Percentiles rank a stretch among this genome's conserved stretches.
These are phyloP conservation scores for Hemibagrus guttatus DNA, from an alignment of 2,797 vertebrate species.

Conservation along the genomic window DNA sequence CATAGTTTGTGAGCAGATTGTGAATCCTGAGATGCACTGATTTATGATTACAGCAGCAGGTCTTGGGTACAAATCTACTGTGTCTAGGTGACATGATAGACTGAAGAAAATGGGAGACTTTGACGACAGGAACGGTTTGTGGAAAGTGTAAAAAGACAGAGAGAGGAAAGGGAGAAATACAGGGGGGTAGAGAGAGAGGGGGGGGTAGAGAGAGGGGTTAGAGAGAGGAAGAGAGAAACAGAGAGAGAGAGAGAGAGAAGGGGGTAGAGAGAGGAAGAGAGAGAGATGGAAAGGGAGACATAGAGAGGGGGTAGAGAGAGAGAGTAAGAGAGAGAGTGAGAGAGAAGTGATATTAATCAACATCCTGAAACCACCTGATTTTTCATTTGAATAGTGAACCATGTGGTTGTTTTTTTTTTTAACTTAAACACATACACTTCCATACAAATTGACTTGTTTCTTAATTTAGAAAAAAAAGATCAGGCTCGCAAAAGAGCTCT, in stretches of 20 bases:
- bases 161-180: no score
- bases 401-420: not conserved
- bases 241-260: no score
- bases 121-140: not conserved
- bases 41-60: not conserved
- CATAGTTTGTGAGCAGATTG: not conserved
- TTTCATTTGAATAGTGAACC: not conserved
- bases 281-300: no score
- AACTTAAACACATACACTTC: not conserved
- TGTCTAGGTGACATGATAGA: not conserved
- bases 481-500: slow-evolving; percentile 88
- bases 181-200: no score
- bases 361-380: not conserved
- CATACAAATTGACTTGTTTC: not conserved
- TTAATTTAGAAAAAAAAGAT: slow-evolving; percentile 82
- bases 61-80: not conserved
- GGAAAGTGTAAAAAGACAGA: not conserved
- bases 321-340: no score
- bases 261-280: no score
- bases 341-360: not conserved
- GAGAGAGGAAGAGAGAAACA: no score
- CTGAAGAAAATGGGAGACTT: not conserved
- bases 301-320: no score
- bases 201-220: no score
- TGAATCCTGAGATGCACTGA: not conserved